phyloP scores from a whole-genome alignment of 2,113 vertebrate species.

The Corvus moneduloides region DNA sequence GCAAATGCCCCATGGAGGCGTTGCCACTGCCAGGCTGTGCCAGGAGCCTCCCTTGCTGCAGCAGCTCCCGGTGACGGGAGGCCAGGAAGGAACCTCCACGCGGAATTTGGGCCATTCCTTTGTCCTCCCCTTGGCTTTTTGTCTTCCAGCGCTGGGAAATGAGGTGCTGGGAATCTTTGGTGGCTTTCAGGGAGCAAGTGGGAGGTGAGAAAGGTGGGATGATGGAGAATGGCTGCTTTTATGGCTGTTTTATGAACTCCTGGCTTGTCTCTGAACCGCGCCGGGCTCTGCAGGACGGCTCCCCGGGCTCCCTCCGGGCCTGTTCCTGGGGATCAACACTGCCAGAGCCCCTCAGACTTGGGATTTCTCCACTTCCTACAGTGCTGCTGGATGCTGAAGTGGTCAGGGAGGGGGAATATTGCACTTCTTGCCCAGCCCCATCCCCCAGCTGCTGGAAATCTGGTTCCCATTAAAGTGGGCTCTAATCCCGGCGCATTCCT shows the following conservation, averaged over 20 bases:
- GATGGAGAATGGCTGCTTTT: neutral
- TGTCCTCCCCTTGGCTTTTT: neutral
- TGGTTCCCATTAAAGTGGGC: constrained; percentile 20
- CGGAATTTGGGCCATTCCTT: accelerated
- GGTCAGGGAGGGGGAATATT: neutral
- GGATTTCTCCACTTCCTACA: neutral
- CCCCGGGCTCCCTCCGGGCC: neutral
- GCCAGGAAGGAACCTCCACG: accelerated
- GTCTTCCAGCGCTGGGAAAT: neutral
- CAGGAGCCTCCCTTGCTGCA: neutral
- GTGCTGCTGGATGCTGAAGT: neutral
- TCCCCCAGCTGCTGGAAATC: neutral
- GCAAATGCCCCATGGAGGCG: too few relatives aligned
- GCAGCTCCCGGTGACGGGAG: accelerated
- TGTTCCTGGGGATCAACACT: accelerated
- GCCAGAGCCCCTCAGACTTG: neutral
- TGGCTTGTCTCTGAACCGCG: neutral
- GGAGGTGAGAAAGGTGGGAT: neutral
- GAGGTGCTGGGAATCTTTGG: neutral
- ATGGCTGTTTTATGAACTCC: neutral
- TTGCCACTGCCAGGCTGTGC: neutral
- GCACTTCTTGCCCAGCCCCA: neutral
- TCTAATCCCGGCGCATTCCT: neutral
- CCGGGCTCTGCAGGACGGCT: neutral
- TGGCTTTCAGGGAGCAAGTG: neutral